phyloP scores from a whole-genome alignment of 2,888 invertebrate species.

The Clostera curtula region DNA sequence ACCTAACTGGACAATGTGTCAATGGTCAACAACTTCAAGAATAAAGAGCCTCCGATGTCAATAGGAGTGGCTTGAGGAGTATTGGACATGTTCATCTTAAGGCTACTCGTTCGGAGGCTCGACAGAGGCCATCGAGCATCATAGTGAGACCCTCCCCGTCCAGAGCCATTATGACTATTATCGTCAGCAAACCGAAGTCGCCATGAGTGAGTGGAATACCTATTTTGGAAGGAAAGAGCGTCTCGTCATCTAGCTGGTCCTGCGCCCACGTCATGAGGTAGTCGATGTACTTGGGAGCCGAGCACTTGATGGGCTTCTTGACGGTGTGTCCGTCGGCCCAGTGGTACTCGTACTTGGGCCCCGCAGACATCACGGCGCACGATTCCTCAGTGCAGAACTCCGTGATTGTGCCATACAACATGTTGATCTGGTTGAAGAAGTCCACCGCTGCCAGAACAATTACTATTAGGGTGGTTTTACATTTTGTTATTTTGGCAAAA shows the following conservation, averaged over 20 bases:
- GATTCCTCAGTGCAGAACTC: constrained; percentile 99
- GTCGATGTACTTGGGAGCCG: constrained; percentile 99
- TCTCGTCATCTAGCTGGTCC: constrained; percentile 99
- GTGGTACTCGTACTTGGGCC: constrained; percentile 99
- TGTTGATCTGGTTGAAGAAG: constrained; percentile 99
- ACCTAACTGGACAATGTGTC: too few species aligned
- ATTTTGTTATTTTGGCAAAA: too few species aligned
- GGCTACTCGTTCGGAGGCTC: too few species aligned
- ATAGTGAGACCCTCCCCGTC: too few species aligned
- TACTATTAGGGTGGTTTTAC: too few species aligned
- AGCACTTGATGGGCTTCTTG: constrained; percentile 99
- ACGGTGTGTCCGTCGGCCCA: constrained; percentile 99
- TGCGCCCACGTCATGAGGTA: constrained; percentile 99
- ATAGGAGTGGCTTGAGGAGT: too few species aligned
- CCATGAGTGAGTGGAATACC: constrained; percentile 26
- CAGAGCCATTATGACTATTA: too few species aligned
- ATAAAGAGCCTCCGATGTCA: too few species aligned
- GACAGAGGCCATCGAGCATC: too few species aligned
- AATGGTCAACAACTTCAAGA: too few species aligned
- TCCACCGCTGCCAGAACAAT: constrained; percentile 89
- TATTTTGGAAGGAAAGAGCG: constrained; percentile 98
- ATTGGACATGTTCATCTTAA: too few species aligned
- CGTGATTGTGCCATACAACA: constrained; percentile 99
- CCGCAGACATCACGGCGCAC: constrained; percentile 98
- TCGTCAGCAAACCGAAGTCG: too few species aligned